Base-by-base conservation (phyloP, 2,113 vertebrate species). In the Regulus satrapa region DNA sequence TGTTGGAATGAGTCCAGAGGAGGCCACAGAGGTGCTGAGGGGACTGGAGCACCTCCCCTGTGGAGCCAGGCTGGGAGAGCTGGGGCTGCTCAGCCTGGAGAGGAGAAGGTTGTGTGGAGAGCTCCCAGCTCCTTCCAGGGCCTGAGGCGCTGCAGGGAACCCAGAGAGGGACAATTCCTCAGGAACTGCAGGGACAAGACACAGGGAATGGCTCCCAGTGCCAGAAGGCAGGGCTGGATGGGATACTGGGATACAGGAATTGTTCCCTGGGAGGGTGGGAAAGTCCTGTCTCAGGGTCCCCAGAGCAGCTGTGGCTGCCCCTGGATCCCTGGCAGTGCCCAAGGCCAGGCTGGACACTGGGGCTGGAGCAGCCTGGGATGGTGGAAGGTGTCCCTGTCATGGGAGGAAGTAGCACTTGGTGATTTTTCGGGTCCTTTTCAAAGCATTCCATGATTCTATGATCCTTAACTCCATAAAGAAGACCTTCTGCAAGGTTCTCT, bases 171-270 rank as follows among this genome's bases (percentile, higher is more conserved):
- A 43, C 58, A 58, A 23, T 73, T 64, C 14, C 32, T 43, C 51
- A 58, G 43, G 36, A 7, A 8, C 6, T 64, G 67, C 0, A 56
- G 58, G 0, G 67, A 0, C 43, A 73, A 51, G 25, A 77, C 1
- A 0, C 14, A 26, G 51, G 51, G 51, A 80, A 56, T 80, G 62
- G 61, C 49, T 36, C 2, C 59, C 40, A 66, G 1, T 36, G 62
- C 26, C 62, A 46, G n/a, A 56, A 41, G n/a, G 21, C 21, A 67
- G n/a, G 41, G 17, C 0, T 32, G 1, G 51, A 3, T 67, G 14
- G 26, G 41, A 68, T 15, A 0, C 17, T 29, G 9, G 26, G n/a
- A n/a, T n/a, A n/a, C 2, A 69, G 73, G 13, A 62, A 78, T 54
- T 18, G 3, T n/a, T 88, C 29, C 25, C 56, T 71, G 48, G 8